Conservation (phyloP, 2,888 invertebrate species). For the Troilus luridus region DNA sequence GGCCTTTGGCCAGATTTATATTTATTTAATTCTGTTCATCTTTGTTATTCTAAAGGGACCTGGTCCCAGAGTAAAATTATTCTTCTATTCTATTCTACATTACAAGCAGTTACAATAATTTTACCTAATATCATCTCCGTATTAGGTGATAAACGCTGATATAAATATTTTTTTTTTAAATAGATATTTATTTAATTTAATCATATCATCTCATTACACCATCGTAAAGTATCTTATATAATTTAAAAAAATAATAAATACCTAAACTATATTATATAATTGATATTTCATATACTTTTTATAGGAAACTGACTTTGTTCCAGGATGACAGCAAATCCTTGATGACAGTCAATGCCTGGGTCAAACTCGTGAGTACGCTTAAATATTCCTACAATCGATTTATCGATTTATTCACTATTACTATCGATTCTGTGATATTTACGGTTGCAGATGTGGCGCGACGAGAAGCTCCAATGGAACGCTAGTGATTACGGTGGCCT, state of each 20-base stretch:
- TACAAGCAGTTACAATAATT: too few species aligned
- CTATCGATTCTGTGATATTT: constrained; percentile 3
- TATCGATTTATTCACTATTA: neutral
- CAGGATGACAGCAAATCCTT: constrained; percentile 75
- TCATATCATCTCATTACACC: neutral
- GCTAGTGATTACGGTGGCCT: constrained; percentile 77
- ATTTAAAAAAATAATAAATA: neutral
- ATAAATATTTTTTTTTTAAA: too few species aligned
- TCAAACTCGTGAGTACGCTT: constrained; percentile 74
- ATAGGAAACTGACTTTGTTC: constrained; percentile 60
- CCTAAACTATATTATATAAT: neutral
- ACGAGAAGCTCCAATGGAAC: constrained; percentile 83
- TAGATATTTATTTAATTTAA: neutral
- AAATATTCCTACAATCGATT: neutral
- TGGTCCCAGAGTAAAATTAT: too few species aligned
- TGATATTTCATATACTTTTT: constrained; percentile 47
- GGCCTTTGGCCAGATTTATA: too few species aligned
- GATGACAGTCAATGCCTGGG: constrained; percentile 75
- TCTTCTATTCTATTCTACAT: too few species aligned
- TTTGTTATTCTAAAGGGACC: too few species aligned
- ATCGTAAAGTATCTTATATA: neutral
- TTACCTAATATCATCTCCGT: too few species aligned
- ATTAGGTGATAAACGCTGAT: too few species aligned
- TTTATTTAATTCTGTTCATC: too few species aligned
- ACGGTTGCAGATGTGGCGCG: constrained; percentile 78